phyloP scores from a whole-genome alignment of 2,888 invertebrate species.

The Cepaea hortensis region DNA sequence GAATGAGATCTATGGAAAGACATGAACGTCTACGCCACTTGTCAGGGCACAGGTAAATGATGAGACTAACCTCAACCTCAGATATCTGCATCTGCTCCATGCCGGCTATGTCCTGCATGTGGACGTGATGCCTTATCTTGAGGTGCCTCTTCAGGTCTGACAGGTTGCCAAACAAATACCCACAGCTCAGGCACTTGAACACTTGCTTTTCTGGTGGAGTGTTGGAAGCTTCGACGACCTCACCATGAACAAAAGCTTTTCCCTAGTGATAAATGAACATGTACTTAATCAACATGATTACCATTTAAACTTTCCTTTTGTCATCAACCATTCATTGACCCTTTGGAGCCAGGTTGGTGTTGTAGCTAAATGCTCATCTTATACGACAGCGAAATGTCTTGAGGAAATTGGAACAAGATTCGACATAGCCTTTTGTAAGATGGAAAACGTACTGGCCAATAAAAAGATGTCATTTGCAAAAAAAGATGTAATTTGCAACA shows the following conservation, averaged over 20 bases:
- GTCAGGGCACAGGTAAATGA: neutral
- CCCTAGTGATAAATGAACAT: conserved; percentile 22
- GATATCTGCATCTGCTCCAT: conserved; percentile 57
- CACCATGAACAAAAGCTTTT: conserved; percentile 43
- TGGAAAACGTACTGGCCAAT: too few relatives aligned
- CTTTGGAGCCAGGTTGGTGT: too few relatives aligned
- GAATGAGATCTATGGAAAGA: too few relatives aligned
- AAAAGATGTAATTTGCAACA: too few relatives aligned
- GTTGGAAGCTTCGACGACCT: conserved; percentile 1
- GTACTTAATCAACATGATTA: neutral
- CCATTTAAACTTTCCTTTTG: too few relatives aligned
- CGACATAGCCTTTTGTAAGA: too few relatives aligned
- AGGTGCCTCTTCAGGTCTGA: conserved; percentile 75
- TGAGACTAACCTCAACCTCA: conserved; percentile 49
- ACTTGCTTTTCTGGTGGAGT: conserved; percentile 52
- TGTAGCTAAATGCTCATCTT: too few relatives aligned
- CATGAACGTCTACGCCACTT: too few relatives aligned
- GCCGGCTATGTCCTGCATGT: conserved; percentile 65
- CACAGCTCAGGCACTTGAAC: conserved; percentile 74
- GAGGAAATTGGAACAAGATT: too few relatives aligned
- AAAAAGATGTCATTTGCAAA: too few relatives aligned
- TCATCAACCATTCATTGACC: too few relatives aligned
- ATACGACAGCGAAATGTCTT: too few relatives aligned
- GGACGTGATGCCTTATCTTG: conserved; percentile 68
- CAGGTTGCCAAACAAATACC: conserved; percentile 75